These are phyloP conservation scores for Spisula solida DNA, from an alignment of 2,888 invertebrate species.

Conservation along the genomic window DNA sequence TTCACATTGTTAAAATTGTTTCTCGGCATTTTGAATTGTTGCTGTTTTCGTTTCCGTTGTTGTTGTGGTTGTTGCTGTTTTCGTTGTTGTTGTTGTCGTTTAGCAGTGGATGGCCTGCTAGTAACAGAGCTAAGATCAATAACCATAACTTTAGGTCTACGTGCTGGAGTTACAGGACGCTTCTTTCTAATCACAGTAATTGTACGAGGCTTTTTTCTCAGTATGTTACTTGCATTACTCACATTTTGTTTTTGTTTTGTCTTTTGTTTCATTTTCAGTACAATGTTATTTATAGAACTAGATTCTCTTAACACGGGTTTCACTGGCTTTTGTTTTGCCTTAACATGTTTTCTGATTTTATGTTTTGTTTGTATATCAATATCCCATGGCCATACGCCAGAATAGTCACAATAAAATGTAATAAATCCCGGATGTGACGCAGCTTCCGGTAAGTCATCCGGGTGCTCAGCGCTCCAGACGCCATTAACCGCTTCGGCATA, in stretches of 20 bases:
- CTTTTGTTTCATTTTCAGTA: background rate
- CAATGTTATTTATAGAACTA: conserved; percentile 1
- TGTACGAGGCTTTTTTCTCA: conserved; percentile 13
- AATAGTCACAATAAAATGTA: conserved; percentile 72
- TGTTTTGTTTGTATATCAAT: conserved; percentile 39
- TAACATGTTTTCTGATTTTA: background rate
- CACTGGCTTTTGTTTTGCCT: background rate
- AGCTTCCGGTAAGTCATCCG: conserved; percentile 65
- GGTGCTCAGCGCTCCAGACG: conserved; percentile 61
- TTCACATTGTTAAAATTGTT: background rate
- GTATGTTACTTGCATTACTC: background rate
- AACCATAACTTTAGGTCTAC: conserved; percentile 40
- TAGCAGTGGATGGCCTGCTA: conserved; percentile 36
- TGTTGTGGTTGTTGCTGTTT: background rate
- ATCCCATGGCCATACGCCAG: conserved; percentile 71
- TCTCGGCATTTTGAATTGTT: too few relatives aligned
- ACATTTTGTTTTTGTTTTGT: background rate
- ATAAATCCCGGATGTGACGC: conserved; percentile 42
- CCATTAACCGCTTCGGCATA: conserved; percentile 70
- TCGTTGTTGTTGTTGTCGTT: background rate
- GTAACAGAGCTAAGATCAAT: conserved; percentile 58
- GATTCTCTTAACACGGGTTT: conserved; percentile 34
- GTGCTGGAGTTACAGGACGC: background rate
- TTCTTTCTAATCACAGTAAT: conserved; percentile 40
- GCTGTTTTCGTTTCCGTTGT: background rate